Conservation (phyloP, 2,113 vertebrate genomes). For the Paratilapia polleni region DNA sequence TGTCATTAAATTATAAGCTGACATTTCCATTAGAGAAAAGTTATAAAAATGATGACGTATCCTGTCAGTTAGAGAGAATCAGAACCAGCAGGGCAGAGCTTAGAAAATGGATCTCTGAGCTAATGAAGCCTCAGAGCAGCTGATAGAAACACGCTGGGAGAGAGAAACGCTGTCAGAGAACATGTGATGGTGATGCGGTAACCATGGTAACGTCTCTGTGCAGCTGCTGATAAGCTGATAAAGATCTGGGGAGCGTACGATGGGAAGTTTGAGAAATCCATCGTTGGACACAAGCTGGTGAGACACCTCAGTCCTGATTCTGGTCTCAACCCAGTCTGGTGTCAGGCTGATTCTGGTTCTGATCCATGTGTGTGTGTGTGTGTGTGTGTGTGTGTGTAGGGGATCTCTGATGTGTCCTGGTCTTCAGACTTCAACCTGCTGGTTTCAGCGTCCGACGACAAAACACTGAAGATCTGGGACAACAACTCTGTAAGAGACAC, state of each 20-base stretch:
- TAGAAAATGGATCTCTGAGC: no score
- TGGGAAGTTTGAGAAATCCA: constrained; percentile 95
- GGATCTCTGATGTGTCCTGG: constrained; percentile 94
- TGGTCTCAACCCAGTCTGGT: neutral
- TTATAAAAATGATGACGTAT: no score
- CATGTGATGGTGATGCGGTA: neutral
- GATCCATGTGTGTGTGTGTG: no score
- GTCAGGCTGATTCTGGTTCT: neutral
- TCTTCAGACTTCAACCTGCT: constrained; percentile 94
- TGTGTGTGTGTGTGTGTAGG: constrained; percentile 74
- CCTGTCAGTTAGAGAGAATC: no score
- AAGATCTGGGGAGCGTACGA: constrained; percentile 97
- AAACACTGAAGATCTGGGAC: constrained; percentile 95
- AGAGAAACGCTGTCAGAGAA: no score
- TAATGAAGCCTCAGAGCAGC: no score
- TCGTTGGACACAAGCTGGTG: constrained; percentile 95
- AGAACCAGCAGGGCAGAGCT: no score
- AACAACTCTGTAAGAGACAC: constrained; percentile 88
- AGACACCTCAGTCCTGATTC: constrained; percentile 47
- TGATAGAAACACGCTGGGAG: no score
- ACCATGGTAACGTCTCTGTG: constrained; percentile 42
- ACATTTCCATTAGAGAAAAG: no score
- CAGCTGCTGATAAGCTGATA: constrained; percentile 94
- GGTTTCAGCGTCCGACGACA: constrained; percentile 92
- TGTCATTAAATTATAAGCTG: no score